A percentile compares a stretch with the other conserved stretches of the same genome.
phyloP scores from a whole-genome alignment of 2,113 vertebrate genomes.

The Taurulus bubalis region DNA sequence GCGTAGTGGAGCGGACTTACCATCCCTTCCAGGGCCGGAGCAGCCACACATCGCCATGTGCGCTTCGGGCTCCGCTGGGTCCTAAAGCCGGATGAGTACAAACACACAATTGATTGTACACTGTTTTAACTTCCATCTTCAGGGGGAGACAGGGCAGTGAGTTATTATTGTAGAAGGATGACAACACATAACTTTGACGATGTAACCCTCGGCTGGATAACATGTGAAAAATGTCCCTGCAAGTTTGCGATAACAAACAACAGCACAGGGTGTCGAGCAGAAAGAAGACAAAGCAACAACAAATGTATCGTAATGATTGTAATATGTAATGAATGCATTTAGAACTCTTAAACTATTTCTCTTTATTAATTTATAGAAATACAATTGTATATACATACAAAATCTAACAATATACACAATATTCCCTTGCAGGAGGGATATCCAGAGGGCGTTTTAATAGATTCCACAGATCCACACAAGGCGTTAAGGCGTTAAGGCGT shows the following conservation, averaged over 20 bases:
- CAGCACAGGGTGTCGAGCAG: not conserved
- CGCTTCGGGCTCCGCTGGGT: slow-evolving; percentile 59
- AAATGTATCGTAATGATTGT: not conserved
- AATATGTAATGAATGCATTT: not conserved
- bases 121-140: not conserved
- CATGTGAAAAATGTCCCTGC: not conserved
- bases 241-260: not conserved
- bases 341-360: not conserved
- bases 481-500: no score
- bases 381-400: not conserved
- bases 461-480: no score
- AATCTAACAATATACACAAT: not conserved
- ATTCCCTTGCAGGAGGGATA: no score
- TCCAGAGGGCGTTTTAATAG: no score
- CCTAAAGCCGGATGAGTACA: slow-evolving; percentile 48
- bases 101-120: not conserved
- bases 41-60: slow-evolving; percentile 73
- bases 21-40: slow-evolving; percentile 52
- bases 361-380: not conserved
- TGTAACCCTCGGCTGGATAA: no score
- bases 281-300: not conserved
- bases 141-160: no score
- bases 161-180: not conserved
- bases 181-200: not conserved
- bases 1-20: slow-evolving; percentile 36